Base-by-base conservation (phyloP, 1,140 invertebrate species). In the Apis laboriosa region DNA sequence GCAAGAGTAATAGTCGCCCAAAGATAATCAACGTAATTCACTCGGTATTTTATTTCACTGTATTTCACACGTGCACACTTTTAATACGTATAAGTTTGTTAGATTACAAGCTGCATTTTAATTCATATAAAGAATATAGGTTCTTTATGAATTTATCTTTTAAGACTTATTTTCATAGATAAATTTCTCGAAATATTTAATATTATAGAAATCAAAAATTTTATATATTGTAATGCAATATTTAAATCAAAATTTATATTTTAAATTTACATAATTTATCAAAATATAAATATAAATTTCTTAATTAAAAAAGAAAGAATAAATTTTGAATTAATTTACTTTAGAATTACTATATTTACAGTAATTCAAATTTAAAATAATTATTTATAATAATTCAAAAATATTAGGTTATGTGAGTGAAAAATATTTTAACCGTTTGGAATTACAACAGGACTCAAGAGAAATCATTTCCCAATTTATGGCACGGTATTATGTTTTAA, bases 21-120 rank as follows among this genome's bases (percentile, higher is more conserved):
- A 17, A 51, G 60, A 66, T 60, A 60, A 74, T 78, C 53, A 24
- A n/a, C 49, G 24, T 58, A 13, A 70, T 64, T 74, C 72, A 24
- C 61, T 55, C 43, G 53, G 21, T 75, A 85, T 49, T 73, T 75
- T 64, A 61, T 71, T 56, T 72, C 86, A 84, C 85, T 77, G 24
- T 75, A 87, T 56, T 79, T 58, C 34, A 63, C 64, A 49, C 63
- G 49, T 34, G 55, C 74, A 78, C 63, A 55, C 58, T 73, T 34
- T 64, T 73, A 19, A 53, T 1, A 75, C 64, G 9, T 66, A n/a
- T 53, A 58, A 28, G 58, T 61, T 60, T 64, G 43, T 34, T 17
- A 43, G 55, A 53, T 67, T 43, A 17, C 21, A 28, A 56, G 1
- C 1, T 19, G 9, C 28, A 19, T 61, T 28, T 24, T 24, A 60